A percentile compares a stretch with the other conserved stretches of the same genome.
Conservation (phyloP, 2,888 invertebrate genomes). For the Drosophila setosimentum region DNA sequence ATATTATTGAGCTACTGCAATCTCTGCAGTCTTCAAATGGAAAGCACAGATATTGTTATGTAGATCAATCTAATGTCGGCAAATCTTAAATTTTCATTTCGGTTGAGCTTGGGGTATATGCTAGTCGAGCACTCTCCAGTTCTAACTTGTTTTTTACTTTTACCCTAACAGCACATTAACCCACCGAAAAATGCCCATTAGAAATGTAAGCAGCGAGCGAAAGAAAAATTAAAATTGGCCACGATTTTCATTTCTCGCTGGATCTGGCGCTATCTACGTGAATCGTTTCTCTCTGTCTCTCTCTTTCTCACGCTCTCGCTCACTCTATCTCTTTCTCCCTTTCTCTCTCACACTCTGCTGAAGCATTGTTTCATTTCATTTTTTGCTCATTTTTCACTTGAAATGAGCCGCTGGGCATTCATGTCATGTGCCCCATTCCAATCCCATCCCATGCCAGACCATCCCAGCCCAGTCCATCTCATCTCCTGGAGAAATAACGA, state of each 20-base stretch:
- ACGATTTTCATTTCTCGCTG: constrained; percentile 80
- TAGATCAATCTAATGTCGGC: background rate
- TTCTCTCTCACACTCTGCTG: constrained; percentile 39
- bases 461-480: constrained; percentile 1
- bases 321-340: constrained; percentile 4
- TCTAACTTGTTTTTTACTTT: constrained; percentile 50
- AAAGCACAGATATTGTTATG: background rate
- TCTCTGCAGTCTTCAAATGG: background rate
- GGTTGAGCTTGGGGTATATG: background rate
- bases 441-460: background rate
- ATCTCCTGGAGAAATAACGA: constrained; percentile 30
- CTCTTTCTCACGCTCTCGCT: background rate
- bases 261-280: constrained; percentile 35
- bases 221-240: constrained; percentile 85
- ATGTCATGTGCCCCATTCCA: constrained; percentile 66
- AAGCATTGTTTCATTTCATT: constrained; percentile 83
- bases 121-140: background rate
- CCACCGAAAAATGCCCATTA: constrained; percentile 78
- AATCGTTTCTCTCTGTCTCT: constrained; percentile 1
- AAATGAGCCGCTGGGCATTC: constrained; percentile 79
- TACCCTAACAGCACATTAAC: constrained; percentile 81
- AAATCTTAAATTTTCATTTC: background rate
- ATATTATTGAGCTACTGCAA: background rate
- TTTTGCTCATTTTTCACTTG: constrained; percentile 79
- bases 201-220: constrained; percentile 70